Evolutionary conservation across 2,888 invertebrate genomes (phyloP).

Genomic region (Iselma pallidipennis): DNA sequence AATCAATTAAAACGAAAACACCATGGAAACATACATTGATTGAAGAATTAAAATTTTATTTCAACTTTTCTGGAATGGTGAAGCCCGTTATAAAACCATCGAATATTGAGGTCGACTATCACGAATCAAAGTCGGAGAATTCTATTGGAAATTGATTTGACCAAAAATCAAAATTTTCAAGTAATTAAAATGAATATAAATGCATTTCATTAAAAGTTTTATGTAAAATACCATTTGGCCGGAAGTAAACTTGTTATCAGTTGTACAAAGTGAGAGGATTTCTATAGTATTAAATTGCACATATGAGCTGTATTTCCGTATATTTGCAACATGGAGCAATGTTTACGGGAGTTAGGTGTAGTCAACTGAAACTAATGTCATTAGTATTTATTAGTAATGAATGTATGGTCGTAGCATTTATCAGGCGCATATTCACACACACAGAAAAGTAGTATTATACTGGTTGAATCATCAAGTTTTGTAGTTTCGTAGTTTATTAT

Average conservation of each 20-base stretch:
- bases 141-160: background rate
- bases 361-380: constrained; percentile 6
- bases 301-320: too few species aligned
- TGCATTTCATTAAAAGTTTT: background rate
- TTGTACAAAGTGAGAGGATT: background rate
- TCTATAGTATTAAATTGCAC: background rate
- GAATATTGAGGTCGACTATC: background rate
- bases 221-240: background rate
- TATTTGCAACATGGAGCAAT: too few species aligned
- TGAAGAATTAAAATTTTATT: constrained; percentile 71
- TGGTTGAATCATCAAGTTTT: background rate
- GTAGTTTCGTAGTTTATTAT: background rate
- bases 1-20: constrained; percentile 56
- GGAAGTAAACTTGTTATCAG: background rate
- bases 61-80: constrained; percentile 71
- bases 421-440: constrained; percentile 13
- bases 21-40: constrained; percentile 66
- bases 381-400: constrained; percentile 14
- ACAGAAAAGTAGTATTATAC: too few species aligned
- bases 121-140: background rate
- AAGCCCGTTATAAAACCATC: constrained; percentile 61
- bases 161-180: background rate
- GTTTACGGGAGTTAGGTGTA: background rate
- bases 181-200: background rate
- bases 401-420: constrained; percentile 11